Evolutionary conservation across 2,113 vertebrate genomes (phyloP).

Genomic region (Anthoscopus minutus): DNA sequence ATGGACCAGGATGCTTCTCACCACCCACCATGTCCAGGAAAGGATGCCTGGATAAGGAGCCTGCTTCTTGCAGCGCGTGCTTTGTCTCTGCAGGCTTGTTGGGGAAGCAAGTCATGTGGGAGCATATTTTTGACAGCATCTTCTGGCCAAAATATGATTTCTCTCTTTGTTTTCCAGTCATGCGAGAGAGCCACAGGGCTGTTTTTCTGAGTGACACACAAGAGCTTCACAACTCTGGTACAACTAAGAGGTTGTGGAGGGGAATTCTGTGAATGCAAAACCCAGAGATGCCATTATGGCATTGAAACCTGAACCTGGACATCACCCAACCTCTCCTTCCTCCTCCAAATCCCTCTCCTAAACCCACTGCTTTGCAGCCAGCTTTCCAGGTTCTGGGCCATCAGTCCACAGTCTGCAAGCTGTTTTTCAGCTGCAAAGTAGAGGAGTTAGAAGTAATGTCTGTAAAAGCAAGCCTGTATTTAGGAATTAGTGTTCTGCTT

Average conservation of each 20-base stretch:
- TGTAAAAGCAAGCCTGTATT: not conserved
- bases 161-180: not conserved
- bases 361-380: constrained; percentile 1
- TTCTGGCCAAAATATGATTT: not conserved
- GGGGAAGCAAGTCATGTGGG: not conserved
- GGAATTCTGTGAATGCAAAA: constrained; percentile 2
- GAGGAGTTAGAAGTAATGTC: not conserved
- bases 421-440: not conserved
- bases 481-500: not conserved
- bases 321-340: not conserved
- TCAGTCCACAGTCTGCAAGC: not conserved
- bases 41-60: not conserved
- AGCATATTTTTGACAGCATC: not conserved
- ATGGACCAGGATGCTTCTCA: fast-evolving
- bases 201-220: not conserved
- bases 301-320: constrained; percentile 19
- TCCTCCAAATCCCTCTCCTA: constrained; percentile 32
- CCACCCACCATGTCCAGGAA: not conserved
- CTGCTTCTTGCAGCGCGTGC: not conserved
- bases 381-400: not conserved
- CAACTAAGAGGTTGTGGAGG: not conserved
- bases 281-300: not conserved
- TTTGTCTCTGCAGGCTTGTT: not conserved
- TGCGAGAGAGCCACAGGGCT: not conserved
- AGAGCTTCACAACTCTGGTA: not conserved